These are phyloP conservation scores for Semicossyphus pulcher DNA, from an alignment of 2,113 vertebrate species.

Conservation along the genomic window DNA sequence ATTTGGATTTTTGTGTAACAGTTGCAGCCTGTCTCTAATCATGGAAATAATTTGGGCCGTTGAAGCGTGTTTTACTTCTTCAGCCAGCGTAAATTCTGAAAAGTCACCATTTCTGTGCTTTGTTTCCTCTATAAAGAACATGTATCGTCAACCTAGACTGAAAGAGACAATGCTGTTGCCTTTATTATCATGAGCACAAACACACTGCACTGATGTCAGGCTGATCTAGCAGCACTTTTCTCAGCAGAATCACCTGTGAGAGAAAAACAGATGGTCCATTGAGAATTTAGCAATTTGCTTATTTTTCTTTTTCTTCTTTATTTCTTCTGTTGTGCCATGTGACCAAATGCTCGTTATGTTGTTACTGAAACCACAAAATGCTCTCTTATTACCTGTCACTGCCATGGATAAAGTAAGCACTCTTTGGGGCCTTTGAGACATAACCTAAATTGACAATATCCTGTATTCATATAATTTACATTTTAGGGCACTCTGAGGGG, in stretches of 20 bases:
- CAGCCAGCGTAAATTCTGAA: too few relatives aligned
- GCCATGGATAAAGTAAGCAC: conserved; percentile 3
- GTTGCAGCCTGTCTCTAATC: too few relatives aligned
- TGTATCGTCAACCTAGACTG: neutral
- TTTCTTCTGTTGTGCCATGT: neutral
- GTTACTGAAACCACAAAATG: neutral
- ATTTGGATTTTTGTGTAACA: too few relatives aligned
- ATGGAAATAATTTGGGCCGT: too few relatives aligned
- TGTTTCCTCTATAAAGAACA: too few relatives aligned
- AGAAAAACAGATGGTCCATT: neutral
- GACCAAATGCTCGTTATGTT: too few relatives aligned
- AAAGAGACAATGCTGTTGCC: neutral
- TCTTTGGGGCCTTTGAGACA: neutral
- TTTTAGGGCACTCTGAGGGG: conserved; percentile 16
- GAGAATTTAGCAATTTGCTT: neutral
- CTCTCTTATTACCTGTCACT: neutral
- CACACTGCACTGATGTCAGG: neutral
- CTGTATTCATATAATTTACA: conserved; percentile 16
- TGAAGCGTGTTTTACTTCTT: too few relatives aligned
- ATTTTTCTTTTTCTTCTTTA: neutral
- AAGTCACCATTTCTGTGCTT: too few relatives aligned
- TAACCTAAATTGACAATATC: conserved; percentile 1
- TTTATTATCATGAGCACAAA: too few relatives aligned
- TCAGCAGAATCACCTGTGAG: neutral
- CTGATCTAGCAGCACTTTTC: conserved; percentile 1